phyloP scores from a whole-genome alignment of 64 coral and sea anemone genomes.

The Montipora sp. region DNA sequence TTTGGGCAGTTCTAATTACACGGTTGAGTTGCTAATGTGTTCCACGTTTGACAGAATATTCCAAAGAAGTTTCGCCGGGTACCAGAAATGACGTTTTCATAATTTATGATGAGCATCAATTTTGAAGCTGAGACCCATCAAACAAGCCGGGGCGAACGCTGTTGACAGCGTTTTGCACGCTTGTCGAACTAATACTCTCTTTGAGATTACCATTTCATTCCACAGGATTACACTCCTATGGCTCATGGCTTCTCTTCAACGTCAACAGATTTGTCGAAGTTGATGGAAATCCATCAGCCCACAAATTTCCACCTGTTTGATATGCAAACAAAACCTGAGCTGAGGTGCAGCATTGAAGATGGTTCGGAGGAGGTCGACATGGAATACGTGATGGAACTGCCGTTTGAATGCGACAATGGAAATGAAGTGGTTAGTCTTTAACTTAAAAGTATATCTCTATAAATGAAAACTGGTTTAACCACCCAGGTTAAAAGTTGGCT shows the following conservation, averaged over 20 bases:
- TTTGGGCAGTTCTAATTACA: constrained; percentile 17
- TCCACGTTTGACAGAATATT: constrained; percentile 47
- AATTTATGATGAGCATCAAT: constrained; percentile 17
- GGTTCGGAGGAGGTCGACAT: constrained; percentile 10
- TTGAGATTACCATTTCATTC: background rate
- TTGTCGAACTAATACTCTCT: background rate
- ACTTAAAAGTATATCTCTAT: background rate
- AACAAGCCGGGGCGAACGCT: background rate
- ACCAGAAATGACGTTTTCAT: constrained; percentile 48
- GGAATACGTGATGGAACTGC: constrained; percentile 43
- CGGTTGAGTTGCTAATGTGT: constrained; percentile 49
- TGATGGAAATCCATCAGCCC: background rate
- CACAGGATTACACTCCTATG: constrained; percentile 11
- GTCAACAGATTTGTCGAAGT: background rate
- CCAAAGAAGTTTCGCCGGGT: constrained; percentile 12
- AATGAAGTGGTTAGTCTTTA: constrained; percentile 12
- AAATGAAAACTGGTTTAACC: background rate
- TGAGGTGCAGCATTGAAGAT: background rate
- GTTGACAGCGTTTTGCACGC: constrained; percentile 25
- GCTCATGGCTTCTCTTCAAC: constrained; percentile 2
- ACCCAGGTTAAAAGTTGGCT: no score
- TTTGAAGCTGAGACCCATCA: background rate
- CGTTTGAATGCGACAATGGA: constrained; percentile 33
- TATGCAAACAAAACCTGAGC: constrained; percentile 24
- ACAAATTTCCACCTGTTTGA: constrained; percentile 6